phyloP scores from a whole-genome alignment of 1,140 invertebrate species.

The Lysiphlebus fabarum region DNA sequence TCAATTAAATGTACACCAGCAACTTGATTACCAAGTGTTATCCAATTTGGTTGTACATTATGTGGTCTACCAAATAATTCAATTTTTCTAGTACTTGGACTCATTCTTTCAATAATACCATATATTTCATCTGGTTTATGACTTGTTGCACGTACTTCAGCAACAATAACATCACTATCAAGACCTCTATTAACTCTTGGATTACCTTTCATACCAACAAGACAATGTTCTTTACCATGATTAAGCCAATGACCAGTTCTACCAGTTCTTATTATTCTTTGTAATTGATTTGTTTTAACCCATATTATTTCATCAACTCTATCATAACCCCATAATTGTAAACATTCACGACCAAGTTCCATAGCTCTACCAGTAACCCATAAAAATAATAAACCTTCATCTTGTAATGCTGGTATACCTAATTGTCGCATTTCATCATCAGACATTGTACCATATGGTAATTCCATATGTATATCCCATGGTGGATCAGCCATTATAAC shows the following conservation, averaged over 20 bases:
- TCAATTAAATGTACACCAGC: conserved; percentile 93
- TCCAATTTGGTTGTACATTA: conserved; percentile 98
- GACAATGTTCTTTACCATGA: conserved; percentile 97
- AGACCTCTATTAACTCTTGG: conserved; percentile 88
- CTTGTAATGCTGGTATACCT: conserved; percentile 72
- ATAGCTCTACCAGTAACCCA: conserved; percentile 98
- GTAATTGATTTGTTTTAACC: conserved; percentile 98
- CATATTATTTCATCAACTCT: conserved; percentile 96
- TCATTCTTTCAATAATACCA: conserved; percentile 82
- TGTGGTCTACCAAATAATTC: conserved; percentile 96
- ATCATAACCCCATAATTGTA: conserved; percentile 93
- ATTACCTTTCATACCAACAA: conserved; percentile 95
- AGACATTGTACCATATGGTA: conserved; percentile 98
- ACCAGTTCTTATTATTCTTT: conserved; percentile 94
- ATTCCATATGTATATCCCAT: conserved; percentile 98
- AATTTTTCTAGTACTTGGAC: conserved; percentile 92
- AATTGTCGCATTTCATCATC: conserved; percentile 97
- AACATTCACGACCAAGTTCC: conserved; percentile 91
- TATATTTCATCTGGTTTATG: conserved; percentile 99
- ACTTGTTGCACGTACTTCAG: conserved; percentile 94
- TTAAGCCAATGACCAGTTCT: conserved; percentile 97
- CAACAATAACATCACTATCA: conserved; percentile 97
- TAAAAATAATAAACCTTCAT: conserved; percentile 93
- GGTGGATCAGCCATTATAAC: conserved; percentile 96
- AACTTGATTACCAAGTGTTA: conserved; percentile 92